Percentiles rank a stretch among this genome's conserved stretches.
phyloP scores from a whole-genome alignment of 2,888 invertebrate genomes.

The Dioctria linearis region DNA sequence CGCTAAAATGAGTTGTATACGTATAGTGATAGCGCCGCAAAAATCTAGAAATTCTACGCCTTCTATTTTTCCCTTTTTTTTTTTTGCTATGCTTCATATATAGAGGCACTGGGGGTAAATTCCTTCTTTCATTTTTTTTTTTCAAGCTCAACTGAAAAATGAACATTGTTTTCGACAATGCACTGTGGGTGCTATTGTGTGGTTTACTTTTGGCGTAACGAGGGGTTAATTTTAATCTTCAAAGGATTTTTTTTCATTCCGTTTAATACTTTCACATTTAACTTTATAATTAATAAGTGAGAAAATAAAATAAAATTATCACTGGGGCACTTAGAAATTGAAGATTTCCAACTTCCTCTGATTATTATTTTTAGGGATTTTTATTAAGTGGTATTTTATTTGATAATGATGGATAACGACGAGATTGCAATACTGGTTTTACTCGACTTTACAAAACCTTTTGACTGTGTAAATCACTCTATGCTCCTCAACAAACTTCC shows the following conservation, averaged over 20 bases:
- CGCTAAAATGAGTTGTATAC: not conserved
- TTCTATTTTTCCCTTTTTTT: not conserved
- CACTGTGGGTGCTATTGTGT: not conserved
- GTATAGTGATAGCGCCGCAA: not conserved
- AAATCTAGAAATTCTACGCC: not conserved
- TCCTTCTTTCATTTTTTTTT: not conserved
- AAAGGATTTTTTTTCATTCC: not conserved
- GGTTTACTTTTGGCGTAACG: not conserved
- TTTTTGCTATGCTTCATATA: too few species aligned
- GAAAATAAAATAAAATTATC: not conserved
- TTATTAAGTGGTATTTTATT: too few species aligned
- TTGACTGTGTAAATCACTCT: too few species aligned
- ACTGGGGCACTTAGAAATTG: not conserved
- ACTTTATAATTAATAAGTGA: not conserved
- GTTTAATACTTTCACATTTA: not conserved
- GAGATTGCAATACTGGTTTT: too few species aligned
- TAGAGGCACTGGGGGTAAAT: too few species aligned
- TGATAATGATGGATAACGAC: too few species aligned
- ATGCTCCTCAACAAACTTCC: too few species aligned
- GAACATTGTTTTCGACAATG: conserved; percentile 2
- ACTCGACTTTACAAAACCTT: too few species aligned
- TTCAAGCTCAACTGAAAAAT: conserved; percentile 1
- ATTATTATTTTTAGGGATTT: too few species aligned
- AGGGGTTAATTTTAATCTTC: not conserved
- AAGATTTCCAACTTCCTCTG: too few species aligned